These are phyloP conservation scores for Nanorana parkeri DNA, from an alignment of 2,113 vertebrate species.

Conservation along the genomic window DNA sequence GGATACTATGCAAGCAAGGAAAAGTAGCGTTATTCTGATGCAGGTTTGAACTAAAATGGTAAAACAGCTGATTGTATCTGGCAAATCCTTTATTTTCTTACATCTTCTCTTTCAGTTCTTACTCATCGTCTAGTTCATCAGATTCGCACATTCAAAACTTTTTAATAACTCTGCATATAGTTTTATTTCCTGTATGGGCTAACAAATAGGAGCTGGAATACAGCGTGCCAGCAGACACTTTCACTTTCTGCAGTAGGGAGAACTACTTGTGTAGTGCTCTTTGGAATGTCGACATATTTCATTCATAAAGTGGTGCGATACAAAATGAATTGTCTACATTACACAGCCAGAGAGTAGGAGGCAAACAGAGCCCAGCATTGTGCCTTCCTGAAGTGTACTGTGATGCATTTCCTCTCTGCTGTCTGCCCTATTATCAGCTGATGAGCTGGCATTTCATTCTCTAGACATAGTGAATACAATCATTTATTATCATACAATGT, in stretches of 20 bases:
- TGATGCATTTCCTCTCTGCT: constrained; percentile 72
- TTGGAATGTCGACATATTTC: constrained; percentile 69
- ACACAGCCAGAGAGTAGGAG: constrained; percentile 73
- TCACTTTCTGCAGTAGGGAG: background rate
- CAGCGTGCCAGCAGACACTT: background rate
- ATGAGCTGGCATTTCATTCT: constrained; percentile 87
- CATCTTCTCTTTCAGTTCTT: no score
- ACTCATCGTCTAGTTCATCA: no score
- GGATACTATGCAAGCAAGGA: no score
- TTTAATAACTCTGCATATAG: no score
- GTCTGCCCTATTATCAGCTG: constrained; percentile 84
- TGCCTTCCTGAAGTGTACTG: constrained; percentile 62
- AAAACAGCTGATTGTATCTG: no score
- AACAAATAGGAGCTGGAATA: background rate
- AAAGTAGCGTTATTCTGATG: no score
- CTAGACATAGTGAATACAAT: constrained; percentile 69
- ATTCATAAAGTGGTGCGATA: constrained; percentile 79
- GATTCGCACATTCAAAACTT: no score
- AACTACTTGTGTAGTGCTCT: constrained; percentile 56
- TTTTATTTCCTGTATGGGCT: no score
- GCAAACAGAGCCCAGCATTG: constrained; percentile 75
- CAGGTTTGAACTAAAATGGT: no score
- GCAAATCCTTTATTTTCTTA: no score
- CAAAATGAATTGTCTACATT: constrained; percentile 76
- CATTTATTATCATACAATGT: constrained; percentile 4